phyloP scores from a whole-genome alignment of 1,140 invertebrate genomes.

The Platyscapa corneri region DNA sequence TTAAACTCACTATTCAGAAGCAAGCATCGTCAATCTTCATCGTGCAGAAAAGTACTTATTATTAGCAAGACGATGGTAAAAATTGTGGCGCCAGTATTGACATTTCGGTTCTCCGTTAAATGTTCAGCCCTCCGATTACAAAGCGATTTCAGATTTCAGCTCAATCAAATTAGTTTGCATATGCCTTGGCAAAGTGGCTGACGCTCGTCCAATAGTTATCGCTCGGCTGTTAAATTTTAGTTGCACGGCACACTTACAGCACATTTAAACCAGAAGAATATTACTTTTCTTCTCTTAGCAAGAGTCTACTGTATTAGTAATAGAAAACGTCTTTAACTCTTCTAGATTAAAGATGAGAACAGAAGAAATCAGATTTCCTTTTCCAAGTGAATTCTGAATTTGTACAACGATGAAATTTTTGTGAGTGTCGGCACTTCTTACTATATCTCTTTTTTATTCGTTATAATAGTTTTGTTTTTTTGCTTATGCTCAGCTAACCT shows the following conservation, averaged over 20 bases:
- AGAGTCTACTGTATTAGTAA: slow-evolving; percentile 47
- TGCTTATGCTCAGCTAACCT: slow-evolving; percentile 53
- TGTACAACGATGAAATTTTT: slow-evolving; percentile 26
- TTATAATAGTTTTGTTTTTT: neutral
- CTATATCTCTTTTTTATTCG: neutral
- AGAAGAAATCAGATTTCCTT: slow-evolving; percentile 9
- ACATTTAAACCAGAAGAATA: neutral
- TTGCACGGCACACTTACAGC: neutral
- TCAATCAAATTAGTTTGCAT: slow-evolving; percentile 8
- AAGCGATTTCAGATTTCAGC: neutral
- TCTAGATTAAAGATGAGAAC: slow-evolving; percentile 14
- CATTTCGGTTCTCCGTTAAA: neutral
- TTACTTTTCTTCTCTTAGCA: slow-evolving; percentile 22
- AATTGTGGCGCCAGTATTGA: neutral
- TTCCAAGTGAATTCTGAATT: slow-evolving; percentile 27
- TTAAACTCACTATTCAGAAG: slow-evolving; percentile 48
- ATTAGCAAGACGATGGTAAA: neutral
- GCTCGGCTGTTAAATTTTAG: slow-evolving; percentile 26
- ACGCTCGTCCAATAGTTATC: slow-evolving; percentile 10
- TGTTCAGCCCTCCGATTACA: neutral
- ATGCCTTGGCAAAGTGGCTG: neutral
- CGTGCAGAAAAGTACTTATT: slow-evolving; percentile 43
- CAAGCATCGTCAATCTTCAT: slow-evolving; percentile 43
- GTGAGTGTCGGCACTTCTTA: slow-evolving; percentile 31
- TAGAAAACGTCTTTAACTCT: neutral